Evolutionary conservation across 2,113 vertebrate species (phyloP).

Genomic region (Leptosomus discolor): DNA sequence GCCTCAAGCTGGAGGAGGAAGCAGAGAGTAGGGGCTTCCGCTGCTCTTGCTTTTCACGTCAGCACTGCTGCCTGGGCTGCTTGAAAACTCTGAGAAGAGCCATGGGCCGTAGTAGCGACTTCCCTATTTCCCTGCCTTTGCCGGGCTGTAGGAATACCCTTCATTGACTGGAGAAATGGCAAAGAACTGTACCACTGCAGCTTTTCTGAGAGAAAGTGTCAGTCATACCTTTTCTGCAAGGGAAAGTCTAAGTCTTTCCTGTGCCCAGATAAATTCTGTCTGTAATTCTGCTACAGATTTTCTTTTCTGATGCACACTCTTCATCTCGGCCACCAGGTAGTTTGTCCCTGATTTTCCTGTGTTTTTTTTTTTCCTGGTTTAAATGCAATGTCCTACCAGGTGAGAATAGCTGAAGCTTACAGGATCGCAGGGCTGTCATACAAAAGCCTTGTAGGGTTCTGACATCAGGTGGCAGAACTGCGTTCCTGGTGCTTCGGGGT

Average conservation of each 20-base stretch:
- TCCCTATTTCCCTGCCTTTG: background rate
- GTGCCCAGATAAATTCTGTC: background rate
- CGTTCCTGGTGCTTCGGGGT: background rate
- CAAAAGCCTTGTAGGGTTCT: background rate
- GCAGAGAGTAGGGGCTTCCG: background rate
- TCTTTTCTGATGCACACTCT: background rate
- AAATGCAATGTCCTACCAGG: fast-evolving
- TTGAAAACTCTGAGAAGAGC: background rate
- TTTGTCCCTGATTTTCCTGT: background rate
- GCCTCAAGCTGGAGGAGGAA: background rate
- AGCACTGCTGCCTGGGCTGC: background rate
- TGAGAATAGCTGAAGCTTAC: background rate
- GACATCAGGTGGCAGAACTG: background rate
- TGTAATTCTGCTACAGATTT: too few species aligned
- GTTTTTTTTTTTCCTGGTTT: background rate
- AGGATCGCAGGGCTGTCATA: background rate
- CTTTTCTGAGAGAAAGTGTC: background rate
- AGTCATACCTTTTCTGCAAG: background rate
- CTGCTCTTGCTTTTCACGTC: background rate
- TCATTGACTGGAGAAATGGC: background rate
- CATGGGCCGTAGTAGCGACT: background rate
- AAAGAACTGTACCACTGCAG: background rate
- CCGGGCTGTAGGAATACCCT: background rate
- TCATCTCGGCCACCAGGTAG: background rate
- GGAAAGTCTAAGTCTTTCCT: background rate